Percentiles rank a stretch among this genome's conserved stretches.
phyloP scores from a whole-genome alignment of 2,113 vertebrate genomes.

The Tichodroma muraria region DNA sequence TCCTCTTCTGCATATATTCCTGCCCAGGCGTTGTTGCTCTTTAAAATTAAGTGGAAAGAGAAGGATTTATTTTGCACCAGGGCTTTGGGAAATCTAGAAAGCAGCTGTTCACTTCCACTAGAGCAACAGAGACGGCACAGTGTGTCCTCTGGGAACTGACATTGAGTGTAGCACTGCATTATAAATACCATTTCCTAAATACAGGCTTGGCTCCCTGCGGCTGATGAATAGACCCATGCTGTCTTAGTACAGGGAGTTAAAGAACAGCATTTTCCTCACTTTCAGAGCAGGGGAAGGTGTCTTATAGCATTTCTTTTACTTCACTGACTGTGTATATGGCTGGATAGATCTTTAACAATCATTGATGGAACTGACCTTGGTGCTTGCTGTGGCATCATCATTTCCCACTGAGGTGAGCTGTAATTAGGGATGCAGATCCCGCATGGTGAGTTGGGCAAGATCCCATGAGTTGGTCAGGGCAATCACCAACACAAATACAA shows the following conservation, averaged over 20 bases:
- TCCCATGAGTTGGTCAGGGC: neutral
- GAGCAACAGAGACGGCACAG: neutral
- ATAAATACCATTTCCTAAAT: conserved; percentile 40
- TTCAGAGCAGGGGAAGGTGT: neutral
- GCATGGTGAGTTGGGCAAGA: neutral
- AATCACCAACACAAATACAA: neutral
- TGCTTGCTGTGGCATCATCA: neutral
- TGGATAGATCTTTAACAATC: neutral
- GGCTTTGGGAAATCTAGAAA: conserved; percentile 49
- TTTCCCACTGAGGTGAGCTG: neutral
- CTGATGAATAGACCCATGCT: conserved; percentile 15
- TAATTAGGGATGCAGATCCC: neutral
- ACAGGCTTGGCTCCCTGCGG: neutral
- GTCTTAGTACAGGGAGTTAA: neutral
- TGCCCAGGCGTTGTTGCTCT: neutral
- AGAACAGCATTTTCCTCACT: conserved; percentile 7
- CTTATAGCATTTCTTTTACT: neutral
- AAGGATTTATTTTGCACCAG: conserved; percentile 44
- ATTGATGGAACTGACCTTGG: neutral
- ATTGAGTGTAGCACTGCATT: conserved; percentile 15
- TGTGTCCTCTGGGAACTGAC: conserved; percentile 34
- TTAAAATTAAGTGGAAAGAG: conserved; percentile 34
- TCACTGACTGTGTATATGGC: neutral
- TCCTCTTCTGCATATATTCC: neutral
- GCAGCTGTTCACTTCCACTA: conserved; percentile 53